Percentiles rank a stretch among this genome's conserved stretches.
These are phyloP conservation scores for Tetraneura akinire DNA, from an alignment of 1,140 invertebrate species.

Conservation along the genomic window DNA sequence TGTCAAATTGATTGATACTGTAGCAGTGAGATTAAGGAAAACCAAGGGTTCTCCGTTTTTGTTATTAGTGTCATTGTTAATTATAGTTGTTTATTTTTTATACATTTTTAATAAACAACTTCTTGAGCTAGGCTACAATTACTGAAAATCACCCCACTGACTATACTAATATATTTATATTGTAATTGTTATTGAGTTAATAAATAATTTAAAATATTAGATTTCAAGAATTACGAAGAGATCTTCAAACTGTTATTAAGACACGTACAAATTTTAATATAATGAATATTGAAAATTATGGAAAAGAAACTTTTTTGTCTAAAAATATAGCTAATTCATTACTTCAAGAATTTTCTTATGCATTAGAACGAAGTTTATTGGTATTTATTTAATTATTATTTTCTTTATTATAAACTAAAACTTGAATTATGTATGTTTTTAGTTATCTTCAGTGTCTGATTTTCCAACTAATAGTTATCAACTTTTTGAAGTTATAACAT, in stretches of 20 bases:
- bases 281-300: constrained; percentile 91
- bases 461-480: constrained; percentile 77
- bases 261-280: constrained; percentile 90
- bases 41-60: too few species aligned
- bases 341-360: constrained; percentile 87
- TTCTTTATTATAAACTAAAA: too few species aligned
- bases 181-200: too few species aligned
- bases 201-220: constrained; percentile 63
- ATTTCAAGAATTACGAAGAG: constrained; percentile 88
- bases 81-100: too few species aligned
- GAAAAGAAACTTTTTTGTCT: constrained; percentile 95
- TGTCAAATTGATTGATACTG: too few species aligned
- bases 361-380: constrained; percentile 84
- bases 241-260: constrained; percentile 90
- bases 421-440: constrained; percentile 55
- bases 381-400: constrained; percentile 63
- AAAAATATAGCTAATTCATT: constrained; percentile 94
- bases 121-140: too few species aligned
- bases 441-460: constrained; percentile 81
- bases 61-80: too few species aligned
- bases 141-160: too few species aligned
- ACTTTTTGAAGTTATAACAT: constrained; percentile 84
- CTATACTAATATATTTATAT: too few species aligned
- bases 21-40: too few species aligned
- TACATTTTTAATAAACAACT: too few species aligned